A percentile compares a stretch with the other conserved stretches of the same genome.
Evolutionary conservation across 2,113 vertebrate species (phyloP).

Genomic region (Terrapene triunguis): DNA sequence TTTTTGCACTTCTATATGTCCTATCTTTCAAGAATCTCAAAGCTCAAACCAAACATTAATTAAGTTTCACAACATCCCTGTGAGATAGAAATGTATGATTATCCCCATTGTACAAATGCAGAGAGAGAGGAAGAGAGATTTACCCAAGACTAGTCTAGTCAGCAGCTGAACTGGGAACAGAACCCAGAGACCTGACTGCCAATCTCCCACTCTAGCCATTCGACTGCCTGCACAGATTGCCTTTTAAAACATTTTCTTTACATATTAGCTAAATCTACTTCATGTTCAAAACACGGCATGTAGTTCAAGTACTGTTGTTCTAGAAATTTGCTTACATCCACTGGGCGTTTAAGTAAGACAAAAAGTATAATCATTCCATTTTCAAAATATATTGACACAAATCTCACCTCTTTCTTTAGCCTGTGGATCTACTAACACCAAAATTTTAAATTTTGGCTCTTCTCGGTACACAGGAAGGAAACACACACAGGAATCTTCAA

Average conservation of each 20-base stretch:
- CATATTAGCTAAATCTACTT: background rate
- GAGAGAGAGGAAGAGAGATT: slow-evolving; percentile 6
- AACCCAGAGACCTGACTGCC: slow-evolving; percentile 3
- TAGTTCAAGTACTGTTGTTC: background rate
- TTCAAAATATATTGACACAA: slow-evolving; percentile 16
- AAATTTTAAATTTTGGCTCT: slow-evolving; percentile 68
- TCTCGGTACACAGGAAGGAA: slow-evolving; percentile 75
- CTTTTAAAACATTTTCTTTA: slow-evolving; percentile 6
- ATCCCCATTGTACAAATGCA: background rate
- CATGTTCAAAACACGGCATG: background rate
- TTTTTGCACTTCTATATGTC: background rate
- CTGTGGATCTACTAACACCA: slow-evolving; percentile 79
- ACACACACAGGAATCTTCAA: slow-evolving; percentile 71
- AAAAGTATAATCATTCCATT: slow-evolving; percentile 13
- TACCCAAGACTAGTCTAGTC: background rate
- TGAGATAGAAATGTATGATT: slow-evolving; percentile 17
- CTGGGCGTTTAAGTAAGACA: background rate
- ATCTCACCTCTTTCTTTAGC: slow-evolving; percentile 82
- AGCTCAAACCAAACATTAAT: slow-evolving; percentile 5
- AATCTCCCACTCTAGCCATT: background rate
- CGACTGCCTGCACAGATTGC: background rate
- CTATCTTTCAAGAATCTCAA: background rate
- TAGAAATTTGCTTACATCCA: background rate
- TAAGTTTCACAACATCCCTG: background rate
- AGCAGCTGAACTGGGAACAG: background rate